Base-by-base conservation (phyloP, 2,113 vertebrate genomes). In the Crotophaga sulcirostris region DNA sequence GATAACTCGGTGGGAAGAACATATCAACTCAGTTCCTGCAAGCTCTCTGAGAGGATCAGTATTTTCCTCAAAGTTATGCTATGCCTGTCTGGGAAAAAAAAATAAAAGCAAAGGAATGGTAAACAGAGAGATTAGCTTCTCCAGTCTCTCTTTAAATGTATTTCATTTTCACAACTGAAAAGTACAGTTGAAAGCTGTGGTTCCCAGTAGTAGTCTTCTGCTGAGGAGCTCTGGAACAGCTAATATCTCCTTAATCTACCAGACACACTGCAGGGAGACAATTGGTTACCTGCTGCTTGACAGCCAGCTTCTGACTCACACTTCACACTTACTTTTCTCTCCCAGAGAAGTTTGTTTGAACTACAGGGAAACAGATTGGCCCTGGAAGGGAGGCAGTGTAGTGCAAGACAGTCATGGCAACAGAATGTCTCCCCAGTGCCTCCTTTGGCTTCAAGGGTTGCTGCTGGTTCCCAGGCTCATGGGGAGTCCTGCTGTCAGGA, bases 111-210 rank as follows among this genome's bases (percentile, higher is more conserved):
- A 80, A 69, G 20, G 20, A 92, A 19, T 47, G 45, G 17, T 86
- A 86, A 91, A 51, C 64, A 75, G 36, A 78, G n/a, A 18, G 19
- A 45, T 87, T 69, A 54, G 45, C 15, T 93, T 88, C 31, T 93
- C 45, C 20, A 64, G 38, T 42, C 7, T 83, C 3, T 74, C 59
- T 86, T 86, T 31, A 80, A 58, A 85, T 34, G 12, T 67, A 70
- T 93, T 92, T 83, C 14, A n/a, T 89, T 96, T 94, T 94, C 81
- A 66, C 62, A 60, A 58, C 31, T 91, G 45, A 66, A 84, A 89
- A 79, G 25, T n/a, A 58, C 54, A 79, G 34, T 6, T 85, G 62
- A 89, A 89, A 66, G 29, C n/a, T 67, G 36, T 66, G 59, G 29
- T 45, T 84, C 31, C 54, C 64, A 66, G 45, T 19, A 74, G 51